These are phyloP conservation scores for Ictalurus furcatus DNA, from an alignment of 2,113 vertebrate species.

Conservation along the genomic window DNA sequence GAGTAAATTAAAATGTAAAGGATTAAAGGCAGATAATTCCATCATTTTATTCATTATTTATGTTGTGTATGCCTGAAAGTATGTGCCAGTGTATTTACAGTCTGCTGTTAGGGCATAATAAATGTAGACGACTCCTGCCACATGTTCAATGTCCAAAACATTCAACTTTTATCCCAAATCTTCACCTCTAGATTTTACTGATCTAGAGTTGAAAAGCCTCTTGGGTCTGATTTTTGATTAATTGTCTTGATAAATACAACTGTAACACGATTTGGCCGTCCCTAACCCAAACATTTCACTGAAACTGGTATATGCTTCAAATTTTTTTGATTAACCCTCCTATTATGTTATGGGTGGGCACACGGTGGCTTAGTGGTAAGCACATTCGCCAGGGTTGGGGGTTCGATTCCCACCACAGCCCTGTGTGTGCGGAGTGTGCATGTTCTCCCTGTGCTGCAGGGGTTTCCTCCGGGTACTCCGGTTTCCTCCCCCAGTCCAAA, in stretches of 20 bases:
- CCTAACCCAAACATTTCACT: no score
- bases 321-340: no score
- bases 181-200: not conserved
- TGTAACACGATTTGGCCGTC: no score
- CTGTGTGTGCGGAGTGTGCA: no score
- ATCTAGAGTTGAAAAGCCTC: not conserved
- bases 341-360: no score
- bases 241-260: not conserved
- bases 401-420: no score
- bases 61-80: not conserved
- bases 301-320: no score
- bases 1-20: not conserved
- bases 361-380: no score
- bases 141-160: not conserved
- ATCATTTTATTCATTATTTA: not conserved
- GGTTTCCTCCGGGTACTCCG: no score
- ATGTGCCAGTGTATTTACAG: not conserved
- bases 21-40: not conserved
- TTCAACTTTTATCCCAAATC: not conserved
- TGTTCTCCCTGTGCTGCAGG: no score
- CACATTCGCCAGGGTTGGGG: no score
- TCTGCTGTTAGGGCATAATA: not conserved
- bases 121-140: not conserved
- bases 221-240: not conserved
- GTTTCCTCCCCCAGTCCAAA: no score